Percentiles rank a stretch among this genome's conserved stretches.
These are phyloP conservation scores for Anastrepha ludens DNA, from an alignment of 1,140 invertebrate species.

Conservation along the genomic window DNA sequence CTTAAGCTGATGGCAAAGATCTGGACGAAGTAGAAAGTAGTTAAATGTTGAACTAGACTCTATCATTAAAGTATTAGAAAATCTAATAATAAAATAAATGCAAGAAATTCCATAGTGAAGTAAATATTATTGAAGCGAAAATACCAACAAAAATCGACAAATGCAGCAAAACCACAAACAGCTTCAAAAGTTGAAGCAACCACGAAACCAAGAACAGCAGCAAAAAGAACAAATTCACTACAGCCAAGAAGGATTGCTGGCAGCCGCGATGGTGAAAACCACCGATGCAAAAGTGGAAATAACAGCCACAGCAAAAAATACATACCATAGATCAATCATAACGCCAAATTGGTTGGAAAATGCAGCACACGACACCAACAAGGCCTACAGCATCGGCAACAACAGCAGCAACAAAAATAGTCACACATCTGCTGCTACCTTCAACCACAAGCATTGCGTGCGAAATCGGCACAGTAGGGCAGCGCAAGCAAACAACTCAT, in stretches of 20 bases:
- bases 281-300: constrained; percentile 53
- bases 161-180: constrained; percentile 33
- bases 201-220: neutral
- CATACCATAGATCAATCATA: constrained; percentile 52
- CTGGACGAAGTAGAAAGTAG: neutral
- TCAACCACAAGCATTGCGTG: constrained; percentile 16
- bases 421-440: neutral
- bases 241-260: constrained; percentile 52
- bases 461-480: constrained; percentile 36
- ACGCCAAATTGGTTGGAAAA: constrained; percentile 40
- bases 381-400: neutral
- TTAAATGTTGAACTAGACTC: neutral
- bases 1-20: neutral
- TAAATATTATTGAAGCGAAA: neutral
- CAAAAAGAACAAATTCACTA: constrained; percentile 8
- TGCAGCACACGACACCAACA: neutral
- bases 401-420: constrained; percentile 23
- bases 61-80: neutral
- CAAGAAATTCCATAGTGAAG: neutral
- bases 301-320: constrained; percentile 17
- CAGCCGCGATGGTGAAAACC: constrained; percentile 5
- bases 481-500: neutral
- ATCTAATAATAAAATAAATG: neutral
- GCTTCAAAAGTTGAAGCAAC: constrained; percentile 49
- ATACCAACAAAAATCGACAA: neutral